Base-by-base conservation (phyloP, 2,113 vertebrate genomes). In the Macaca mulatta region DNA sequence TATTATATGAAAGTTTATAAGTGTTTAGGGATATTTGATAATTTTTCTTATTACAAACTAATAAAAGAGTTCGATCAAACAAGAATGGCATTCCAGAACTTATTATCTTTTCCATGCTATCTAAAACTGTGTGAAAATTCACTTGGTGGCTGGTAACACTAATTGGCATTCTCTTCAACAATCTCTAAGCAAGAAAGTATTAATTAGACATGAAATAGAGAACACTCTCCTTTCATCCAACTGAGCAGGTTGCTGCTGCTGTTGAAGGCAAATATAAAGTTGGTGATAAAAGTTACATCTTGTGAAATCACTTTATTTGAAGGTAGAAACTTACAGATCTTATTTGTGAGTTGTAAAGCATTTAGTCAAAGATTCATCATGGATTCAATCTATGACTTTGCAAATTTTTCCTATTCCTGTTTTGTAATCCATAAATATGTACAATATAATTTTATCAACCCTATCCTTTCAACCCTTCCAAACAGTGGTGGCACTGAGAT, bases 131-230 rank as follows among this genome's bases (percentile, higher is more conserved):
- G 67, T 84, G 90, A 93, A 95, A 96, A 97, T 84, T 80, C 7
- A 35, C 1, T 50, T 89, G 23, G 11, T 84, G 55, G 12, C 18
- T 87, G 61, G 50, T 64, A 52, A 43, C 38, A 59, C 32, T 96
- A 80, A 81, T 27, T 96, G 95, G 23, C 89, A 90, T 61, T 35
- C 6, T 55, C 30, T 90, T 93, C 74, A 85, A 25, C 74, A 74
- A 48, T 90, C n/a, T 92, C 52, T 64, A 72, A 64, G 40, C 23
- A 85, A 85, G 67, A 91, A 27, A 88, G 17, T 43, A 89, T 85
- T 91, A 90, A 94, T 96, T 86, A 94, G 64, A 94, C 45, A 25
- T 82, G 78, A 88, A 90, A 92, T 78, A 95, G 38, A 45, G 6
- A 61, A 6, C 27, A 3, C 55, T 82, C n/a, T 55, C 16, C 91